phyloP scores from a whole-genome alignment of 2,888 invertebrate species.

The Hydropsyche betteni region DNA sequence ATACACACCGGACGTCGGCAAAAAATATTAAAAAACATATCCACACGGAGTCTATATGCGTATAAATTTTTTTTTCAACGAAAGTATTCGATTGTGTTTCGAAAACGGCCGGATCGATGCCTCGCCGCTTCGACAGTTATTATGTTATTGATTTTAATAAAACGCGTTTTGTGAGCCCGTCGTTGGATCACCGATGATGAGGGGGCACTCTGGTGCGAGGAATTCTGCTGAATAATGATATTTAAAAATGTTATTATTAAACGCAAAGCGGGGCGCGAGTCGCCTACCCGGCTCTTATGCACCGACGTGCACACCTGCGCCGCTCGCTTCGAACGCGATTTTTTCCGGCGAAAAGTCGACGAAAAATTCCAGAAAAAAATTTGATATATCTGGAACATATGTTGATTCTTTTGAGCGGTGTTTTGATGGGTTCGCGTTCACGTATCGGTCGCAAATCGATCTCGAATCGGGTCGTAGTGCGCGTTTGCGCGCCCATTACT shows the following conservation, averaged over 20 bases:
- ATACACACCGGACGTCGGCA: background rate
- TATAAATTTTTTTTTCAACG: background rate
- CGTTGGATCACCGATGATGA: constrained; percentile 17
- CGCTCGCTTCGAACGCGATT: background rate
- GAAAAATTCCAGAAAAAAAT: too few relatives aligned
- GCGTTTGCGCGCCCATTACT: constrained; percentile 3
- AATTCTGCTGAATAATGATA: constrained; percentile 50
- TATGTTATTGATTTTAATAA: constrained; percentile 33
- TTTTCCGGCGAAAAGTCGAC: background rate
- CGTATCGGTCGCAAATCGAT: too few relatives aligned
- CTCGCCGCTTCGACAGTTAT: constrained; percentile 18
- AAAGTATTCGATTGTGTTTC: constrained; percentile 6
- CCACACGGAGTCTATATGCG: background rate
- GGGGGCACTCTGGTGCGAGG: constrained; percentile 14
- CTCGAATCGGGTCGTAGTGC: too few relatives aligned
- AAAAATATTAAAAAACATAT: background rate
- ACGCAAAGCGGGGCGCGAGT: constrained; percentile 16
- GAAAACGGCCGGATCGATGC: constrained; percentile 7
- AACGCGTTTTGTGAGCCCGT: background rate
- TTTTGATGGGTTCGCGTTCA: too few relatives aligned
- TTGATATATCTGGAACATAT: too few relatives aligned
- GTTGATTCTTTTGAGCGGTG: too few relatives aligned
- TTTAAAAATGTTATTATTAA: constrained; percentile 51
- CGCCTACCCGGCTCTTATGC: background rate
- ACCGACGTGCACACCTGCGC: too few relatives aligned